Conservation (phyloP, 2,888 invertebrate genomes). For the Agriotes lineatus region DNA sequence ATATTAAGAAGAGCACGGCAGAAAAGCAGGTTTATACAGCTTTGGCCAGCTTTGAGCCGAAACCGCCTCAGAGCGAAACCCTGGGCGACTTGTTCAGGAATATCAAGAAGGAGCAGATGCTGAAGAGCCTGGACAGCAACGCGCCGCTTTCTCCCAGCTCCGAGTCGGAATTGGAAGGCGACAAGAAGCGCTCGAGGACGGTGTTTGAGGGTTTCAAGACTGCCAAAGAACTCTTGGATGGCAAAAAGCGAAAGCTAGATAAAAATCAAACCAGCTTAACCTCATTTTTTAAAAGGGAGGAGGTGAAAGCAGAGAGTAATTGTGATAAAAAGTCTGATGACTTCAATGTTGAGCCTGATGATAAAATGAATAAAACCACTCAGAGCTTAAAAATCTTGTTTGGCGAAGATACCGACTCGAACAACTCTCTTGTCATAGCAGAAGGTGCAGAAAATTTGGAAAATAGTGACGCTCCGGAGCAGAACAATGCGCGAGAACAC, state of each 20-base stretch:
- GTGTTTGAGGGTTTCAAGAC: conserved; percentile 50
- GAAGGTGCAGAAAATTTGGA: not conserved
- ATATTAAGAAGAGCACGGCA: conserved; percentile 72
- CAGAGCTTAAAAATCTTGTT: not conserved
- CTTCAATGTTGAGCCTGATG: not conserved
- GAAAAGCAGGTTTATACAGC: conserved; percentile 68
- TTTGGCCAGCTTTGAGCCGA: conserved; percentile 71
- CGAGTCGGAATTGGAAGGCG: conserved; percentile 16
- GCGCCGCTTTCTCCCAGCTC: conserved; percentile 2
- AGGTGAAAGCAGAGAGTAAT: not conserved
- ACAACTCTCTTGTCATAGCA: not conserved
- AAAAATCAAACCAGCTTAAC: conserved; percentile 40
- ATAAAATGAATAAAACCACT: not conserved
- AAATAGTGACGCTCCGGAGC: not conserved
- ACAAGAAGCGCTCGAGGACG: conserved; percentile 32
- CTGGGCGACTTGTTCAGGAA: conserved; percentile 68
- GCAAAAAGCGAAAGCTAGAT: conserved; percentile 39
- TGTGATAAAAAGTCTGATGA: not conserved
- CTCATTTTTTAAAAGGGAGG: conserved; percentile 40
- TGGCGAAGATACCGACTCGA: conserved; percentile 3
- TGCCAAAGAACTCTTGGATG: conserved; percentile 44
- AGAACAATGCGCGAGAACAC: not conserved
- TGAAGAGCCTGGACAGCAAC: conserved; percentile 15
- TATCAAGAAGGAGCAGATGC: conserved; percentile 58
- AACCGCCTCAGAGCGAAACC: conserved; percentile 66